Percentiles rank a stretch among this genome's conserved stretches.
Conservation (phyloP, 2,888 invertebrate genomes). For the Ochropleura plecta region DNA sequence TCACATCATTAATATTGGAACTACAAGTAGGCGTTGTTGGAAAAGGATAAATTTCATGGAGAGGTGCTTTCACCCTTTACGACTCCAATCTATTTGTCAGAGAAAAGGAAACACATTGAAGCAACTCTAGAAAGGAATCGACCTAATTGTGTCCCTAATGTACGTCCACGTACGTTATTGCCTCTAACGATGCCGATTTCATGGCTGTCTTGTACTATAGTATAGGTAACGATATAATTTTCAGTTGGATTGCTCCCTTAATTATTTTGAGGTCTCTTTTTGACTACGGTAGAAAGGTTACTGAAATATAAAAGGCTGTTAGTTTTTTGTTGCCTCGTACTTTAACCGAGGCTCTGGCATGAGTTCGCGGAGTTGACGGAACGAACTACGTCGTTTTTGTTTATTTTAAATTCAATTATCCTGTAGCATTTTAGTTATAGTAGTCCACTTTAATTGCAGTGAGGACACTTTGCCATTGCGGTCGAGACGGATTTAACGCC, state of each 20-base stretch:
- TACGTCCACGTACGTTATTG: constrained; percentile 62
- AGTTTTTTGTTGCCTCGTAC: neutral
- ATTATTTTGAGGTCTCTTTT: constrained; percentile 8
- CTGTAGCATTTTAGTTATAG: too few species aligned
- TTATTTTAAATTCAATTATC: too few species aligned
- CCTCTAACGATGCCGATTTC: constrained; percentile 73
- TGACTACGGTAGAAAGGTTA: neutral
- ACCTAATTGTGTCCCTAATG: constrained; percentile 66
- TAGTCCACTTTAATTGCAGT: too few species aligned
- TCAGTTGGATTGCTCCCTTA: neutral
- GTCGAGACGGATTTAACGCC: too few species aligned
- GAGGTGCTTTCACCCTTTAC: constrained; percentile 88
- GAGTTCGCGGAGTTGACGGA: too few species aligned
- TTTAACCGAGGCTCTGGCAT: neutral
- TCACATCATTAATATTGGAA: constrained; percentile 90
- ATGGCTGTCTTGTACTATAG: constrained; percentile 73
- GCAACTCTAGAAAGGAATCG: constrained; percentile 72
- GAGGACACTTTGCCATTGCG: too few species aligned
- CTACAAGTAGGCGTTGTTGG: constrained; percentile 84
- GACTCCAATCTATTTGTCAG: constrained; percentile 84
- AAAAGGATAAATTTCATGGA: constrained; percentile 86
- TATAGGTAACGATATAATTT: constrained; percentile 61
- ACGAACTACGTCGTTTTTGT: too few species aligned
- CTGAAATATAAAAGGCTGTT: neutral
- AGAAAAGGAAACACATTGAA: constrained; percentile 75